These are phyloP conservation scores for Bursaphelenchus okinawaensis DNA, from an alignment of 2,888 invertebrate genomes.

Conservation along the genomic window DNA sequence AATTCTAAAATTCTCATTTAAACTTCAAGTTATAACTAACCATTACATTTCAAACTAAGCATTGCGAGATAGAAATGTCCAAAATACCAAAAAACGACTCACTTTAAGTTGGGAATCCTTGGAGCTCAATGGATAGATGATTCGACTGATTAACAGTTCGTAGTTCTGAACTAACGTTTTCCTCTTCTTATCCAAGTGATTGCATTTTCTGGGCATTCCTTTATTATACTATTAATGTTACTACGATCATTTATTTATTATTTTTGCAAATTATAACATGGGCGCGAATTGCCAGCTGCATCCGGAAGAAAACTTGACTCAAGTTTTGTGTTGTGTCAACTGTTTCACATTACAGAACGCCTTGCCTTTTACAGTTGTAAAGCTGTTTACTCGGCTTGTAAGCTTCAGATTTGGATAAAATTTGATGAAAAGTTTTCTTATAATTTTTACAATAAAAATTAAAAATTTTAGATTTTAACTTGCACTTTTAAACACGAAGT, in stretches of 20 bases:
- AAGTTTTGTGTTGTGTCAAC: background rate
- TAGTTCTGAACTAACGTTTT: conserved; percentile 17
- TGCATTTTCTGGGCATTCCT: conserved; percentile 19
- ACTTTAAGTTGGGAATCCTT: conserved; percentile 16
- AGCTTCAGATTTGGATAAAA: too few species aligned
- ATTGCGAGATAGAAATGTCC: too few species aligned
- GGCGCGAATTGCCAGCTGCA: background rate
- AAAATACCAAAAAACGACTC: too few species aligned
- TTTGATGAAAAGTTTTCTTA: too few species aligned
- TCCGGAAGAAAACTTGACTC: background rate
- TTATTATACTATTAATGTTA: conserved; percentile 1
- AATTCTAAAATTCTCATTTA: too few species aligned
- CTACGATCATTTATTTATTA: background rate
- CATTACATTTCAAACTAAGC: too few species aligned
- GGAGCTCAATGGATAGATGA: conserved; percentile 25
- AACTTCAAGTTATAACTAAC: too few species aligned
- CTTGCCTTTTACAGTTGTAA: too few species aligned
- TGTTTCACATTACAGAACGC: background rate
- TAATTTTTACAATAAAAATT: too few species aligned
- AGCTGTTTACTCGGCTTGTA: too few species aligned
- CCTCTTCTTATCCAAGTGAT: conserved; percentile 18
- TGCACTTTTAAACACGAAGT: too few species aligned
- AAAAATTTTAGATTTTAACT: too few species aligned
- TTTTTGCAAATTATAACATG: background rate
- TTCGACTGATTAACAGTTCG: conserved; percentile 18